Evolutionary conservation across 2,888 invertebrate genomes (phyloP).

Genomic region (Heliconius sara): DNA sequence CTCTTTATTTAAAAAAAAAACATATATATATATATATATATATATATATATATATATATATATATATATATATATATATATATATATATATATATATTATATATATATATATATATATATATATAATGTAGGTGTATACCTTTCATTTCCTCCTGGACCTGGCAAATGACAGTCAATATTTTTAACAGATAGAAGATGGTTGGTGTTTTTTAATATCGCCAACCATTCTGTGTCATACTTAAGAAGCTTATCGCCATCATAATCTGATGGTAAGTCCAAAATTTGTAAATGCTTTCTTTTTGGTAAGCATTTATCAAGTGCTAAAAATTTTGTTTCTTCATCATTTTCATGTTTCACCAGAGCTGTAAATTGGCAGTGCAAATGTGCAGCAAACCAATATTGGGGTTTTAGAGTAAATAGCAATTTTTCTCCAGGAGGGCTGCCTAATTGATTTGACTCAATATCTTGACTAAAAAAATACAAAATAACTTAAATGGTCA

Average conservation of each 20-base stretch:
- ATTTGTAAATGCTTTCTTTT: constrained; percentile 95
- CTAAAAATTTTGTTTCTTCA: constrained; percentile 90
- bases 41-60: too few relatives aligned
- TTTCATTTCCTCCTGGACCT: constrained; percentile 87
- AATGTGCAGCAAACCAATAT: constrained; percentile 98
- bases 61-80: too few relatives aligned
- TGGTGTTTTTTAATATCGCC: constrained; percentile 92
- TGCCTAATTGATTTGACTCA: constrained; percentile 92
- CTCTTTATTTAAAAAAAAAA: too few relatives aligned
- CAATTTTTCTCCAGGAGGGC: constrained; percentile 92
- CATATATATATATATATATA: too few relatives aligned
- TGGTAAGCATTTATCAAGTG: constrained; percentile 98
- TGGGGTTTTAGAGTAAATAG: constrained; percentile 91
- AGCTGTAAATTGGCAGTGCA: constrained; percentile 98
- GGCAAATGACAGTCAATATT: constrained; percentile 91
- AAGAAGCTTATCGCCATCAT: constrained; percentile 81
- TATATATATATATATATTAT: too few relatives aligned
- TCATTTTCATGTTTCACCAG: constrained; percentile 88
- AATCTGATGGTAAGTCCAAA: constrained; percentile 85
- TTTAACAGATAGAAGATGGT: constrained; percentile 92
- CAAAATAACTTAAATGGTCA: background rate
- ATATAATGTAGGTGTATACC: constrained; percentile 69
- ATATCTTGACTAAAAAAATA: constrained; percentile 89
- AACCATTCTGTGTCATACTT: constrained; percentile 98
- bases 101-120: too few relatives aligned